phyloP scores from a whole-genome alignment of 2,113 vertebrate genomes.

The Heliornis fulica region DNA sequence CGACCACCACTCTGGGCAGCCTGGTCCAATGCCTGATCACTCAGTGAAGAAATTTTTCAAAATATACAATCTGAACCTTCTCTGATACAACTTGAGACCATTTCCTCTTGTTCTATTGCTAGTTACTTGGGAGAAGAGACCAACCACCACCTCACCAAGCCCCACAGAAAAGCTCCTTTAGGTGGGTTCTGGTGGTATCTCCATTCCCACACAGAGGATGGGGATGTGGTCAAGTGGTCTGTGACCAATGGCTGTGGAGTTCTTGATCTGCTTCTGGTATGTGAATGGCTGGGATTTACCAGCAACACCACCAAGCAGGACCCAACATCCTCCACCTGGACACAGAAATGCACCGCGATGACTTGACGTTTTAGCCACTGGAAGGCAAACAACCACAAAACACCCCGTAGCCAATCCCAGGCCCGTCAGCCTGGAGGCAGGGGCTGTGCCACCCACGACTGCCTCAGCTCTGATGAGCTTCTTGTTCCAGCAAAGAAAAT shows the following conservation, averaged over 20 bases:
- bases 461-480: slow-evolving; percentile 14
- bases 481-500: slow-evolving; percentile 41
- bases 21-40: too few relatives aligned
- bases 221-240: background rate
- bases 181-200: background rate
- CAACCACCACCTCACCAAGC: background rate
- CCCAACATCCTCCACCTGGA: background rate
- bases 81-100: too few relatives aligned
- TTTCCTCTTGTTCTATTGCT: too few relatives aligned
- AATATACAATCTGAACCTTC: too few relatives aligned
- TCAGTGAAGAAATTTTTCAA: too few relatives aligned
- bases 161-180: background rate
- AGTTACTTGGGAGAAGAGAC: too few relatives aligned
- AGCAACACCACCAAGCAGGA: background rate
- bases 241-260: background rate
- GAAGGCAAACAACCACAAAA: background rate
- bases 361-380: background rate
- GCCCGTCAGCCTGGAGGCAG: background rate
- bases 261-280: background rate
- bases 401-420: background rate
- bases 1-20: too few relatives aligned
- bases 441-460: background rate
- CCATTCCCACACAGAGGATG: background rate
- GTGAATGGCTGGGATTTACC: background rate
- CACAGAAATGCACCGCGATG: background rate